A percentile compares a stretch with the other conserved stretches of the same genome.
Conservation (phyloP, 2,113 vertebrate species). For the Eolophus roseicapilla region DNA sequence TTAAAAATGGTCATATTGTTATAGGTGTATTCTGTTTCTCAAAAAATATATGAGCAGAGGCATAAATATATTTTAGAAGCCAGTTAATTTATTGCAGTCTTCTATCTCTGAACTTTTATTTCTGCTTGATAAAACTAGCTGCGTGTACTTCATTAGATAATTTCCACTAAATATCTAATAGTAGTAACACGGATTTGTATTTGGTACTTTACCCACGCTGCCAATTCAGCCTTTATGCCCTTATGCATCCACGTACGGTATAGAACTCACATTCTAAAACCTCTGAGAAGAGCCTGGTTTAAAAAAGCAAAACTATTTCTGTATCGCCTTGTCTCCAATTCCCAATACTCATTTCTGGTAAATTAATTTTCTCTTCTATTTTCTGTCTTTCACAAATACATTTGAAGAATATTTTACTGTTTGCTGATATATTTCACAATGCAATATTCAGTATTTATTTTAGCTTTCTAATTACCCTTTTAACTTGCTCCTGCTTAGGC, state of each 20-base stretch:
- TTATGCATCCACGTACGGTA: neutral
- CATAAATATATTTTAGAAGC: neutral
- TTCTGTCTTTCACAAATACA: conserved; percentile 43
- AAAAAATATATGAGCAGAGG: neutral
- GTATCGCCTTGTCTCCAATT: neutral
- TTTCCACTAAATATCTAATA: neutral
- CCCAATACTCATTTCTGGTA: neutral
- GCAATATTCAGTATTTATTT: conserved; percentile 29
- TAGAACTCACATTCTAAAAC: neutral
- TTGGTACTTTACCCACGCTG: neutral
- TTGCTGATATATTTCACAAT: conserved; percentile 17
- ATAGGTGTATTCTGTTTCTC: neutral
- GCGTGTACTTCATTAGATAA: neutral
- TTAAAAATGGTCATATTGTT: neutral
- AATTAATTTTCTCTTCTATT: conserved; percentile 53
- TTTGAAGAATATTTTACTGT: conserved; percentile 46
- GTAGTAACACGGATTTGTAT: neutral
- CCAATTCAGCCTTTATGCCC: neutral
- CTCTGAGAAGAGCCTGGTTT: neutral
- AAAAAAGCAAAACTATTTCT: neutral
- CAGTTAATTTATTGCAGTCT: neutral
- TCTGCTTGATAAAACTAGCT: neutral
- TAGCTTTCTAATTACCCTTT: conserved; percentile 19
- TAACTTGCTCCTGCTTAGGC: conserved; percentile 20
- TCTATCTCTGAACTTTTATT: neutral